A percentile compares a stretch with the other conserved stretches of the same genome.
Conservation (phyloP, 2,113 vertebrate genomes). For the Hippolais icterina region DNA sequence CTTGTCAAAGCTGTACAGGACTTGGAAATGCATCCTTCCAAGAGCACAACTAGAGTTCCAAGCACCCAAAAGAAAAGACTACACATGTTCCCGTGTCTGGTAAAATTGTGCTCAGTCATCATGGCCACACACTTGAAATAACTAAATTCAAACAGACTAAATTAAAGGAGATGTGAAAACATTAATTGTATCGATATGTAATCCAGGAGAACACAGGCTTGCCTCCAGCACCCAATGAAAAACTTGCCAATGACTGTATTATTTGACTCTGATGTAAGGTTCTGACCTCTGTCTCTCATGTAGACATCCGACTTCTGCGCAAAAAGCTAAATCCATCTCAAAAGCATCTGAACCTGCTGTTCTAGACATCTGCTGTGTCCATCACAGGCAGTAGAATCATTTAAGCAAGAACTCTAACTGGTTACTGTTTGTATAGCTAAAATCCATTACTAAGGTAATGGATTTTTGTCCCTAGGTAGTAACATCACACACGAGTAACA, state of each 20-base stretch:
- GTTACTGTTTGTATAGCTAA: neutral
- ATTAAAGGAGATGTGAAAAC: neutral
- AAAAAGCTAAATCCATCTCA: neutral
- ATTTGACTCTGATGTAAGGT: neutral
- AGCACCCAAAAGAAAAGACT: neutral
- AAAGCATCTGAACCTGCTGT: neutral
- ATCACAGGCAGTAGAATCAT: neutral
- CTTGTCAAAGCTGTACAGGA: neutral
- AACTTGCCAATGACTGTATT: neutral
- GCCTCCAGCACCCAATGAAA: neutral
- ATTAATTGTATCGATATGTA: neutral
- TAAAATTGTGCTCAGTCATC: neutral
- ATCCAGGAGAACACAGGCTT: neutral
- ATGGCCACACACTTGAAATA: neutral
- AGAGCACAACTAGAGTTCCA: neutral
- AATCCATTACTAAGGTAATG: neutral
- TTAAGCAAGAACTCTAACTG: neutral
- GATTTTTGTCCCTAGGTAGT: neutral
- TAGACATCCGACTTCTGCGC: neutral
- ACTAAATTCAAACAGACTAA: neutral
- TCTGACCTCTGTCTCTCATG: neutral
- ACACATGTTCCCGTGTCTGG: rapidly evolving
- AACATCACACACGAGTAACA: neutral
- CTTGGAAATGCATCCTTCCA: neutral
- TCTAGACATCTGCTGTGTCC: neutral